Base-by-base conservation (phyloP, 1,140 invertebrate species). In the Hirudo medicinalis region DNA sequence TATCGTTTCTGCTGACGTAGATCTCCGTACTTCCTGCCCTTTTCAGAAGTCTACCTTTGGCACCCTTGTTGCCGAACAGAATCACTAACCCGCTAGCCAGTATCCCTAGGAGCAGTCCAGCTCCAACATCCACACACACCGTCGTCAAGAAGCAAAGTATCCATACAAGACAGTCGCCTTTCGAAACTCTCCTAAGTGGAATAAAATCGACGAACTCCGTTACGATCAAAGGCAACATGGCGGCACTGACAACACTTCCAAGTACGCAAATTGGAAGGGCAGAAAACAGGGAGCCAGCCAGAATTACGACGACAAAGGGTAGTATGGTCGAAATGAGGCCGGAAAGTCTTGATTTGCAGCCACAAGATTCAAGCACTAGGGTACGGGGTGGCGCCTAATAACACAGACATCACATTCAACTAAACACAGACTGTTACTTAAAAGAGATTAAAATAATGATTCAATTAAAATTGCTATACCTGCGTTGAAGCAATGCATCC, bases 251-350 rank as follows among this genome's bases (percentile, higher is more conserved):
- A 22, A 82, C 80, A 6, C 78, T 75, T 9, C 78, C 79, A 9
- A 82, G 74, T 19, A 80, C 76, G 11, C 77, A 74, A 85, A 80
- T 81, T 32, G 82, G 83, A 9, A 83, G 72, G 20, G 79, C 76
- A 57, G 76, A 69, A 71, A 84, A 80, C 25, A 83, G 72, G 11
- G 79, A 76, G 27, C 78, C 80, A 71, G 85, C 79, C 60, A 82
- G 81, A 32, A 84, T 76, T 55, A 86, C 80, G 27, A 85, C 80
- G 6, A 85, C 74, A 9, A 85, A 75, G 49, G 85, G 76, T 27
- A 85, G 76, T 5, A 79, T 73, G n/a, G 82, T 75, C 17, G 82
- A 79, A 40, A 86, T 69, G 43, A 77, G 53, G 54, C 73, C 66
- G 54, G 72, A 72, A 22, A 78, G 55, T 72, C 77, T 76, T 15